Conservation (phyloP, 2,888 invertebrate species). For the Hyposoter dolosus region DNA sequence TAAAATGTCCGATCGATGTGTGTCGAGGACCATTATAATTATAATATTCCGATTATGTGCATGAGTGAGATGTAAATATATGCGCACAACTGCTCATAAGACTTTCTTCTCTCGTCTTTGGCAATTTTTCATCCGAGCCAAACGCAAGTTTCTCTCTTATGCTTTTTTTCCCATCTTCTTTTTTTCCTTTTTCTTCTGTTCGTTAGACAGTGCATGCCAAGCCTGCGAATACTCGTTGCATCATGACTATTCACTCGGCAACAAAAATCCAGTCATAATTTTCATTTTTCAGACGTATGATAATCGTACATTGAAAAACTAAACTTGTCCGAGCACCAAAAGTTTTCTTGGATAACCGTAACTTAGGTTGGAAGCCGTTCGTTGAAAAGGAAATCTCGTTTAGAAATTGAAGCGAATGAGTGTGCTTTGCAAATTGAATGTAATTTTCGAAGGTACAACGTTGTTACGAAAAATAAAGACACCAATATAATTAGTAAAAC, state of each 20-base stretch:
- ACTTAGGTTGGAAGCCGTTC: not conserved
- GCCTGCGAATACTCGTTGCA: slow-evolving; percentile 13
- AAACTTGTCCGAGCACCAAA: no score
- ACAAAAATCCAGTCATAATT: slow-evolving; percentile 36
- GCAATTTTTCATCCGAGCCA: not conserved
- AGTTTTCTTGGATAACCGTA: no score
- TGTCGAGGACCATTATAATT: slow-evolving; percentile 48
- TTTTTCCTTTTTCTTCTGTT: slow-evolving; percentile 25
- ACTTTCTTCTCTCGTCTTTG: slow-evolving; percentile 42
- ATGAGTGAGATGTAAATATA: not conserved
- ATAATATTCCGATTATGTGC: slow-evolving; percentile 7
- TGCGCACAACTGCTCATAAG: not conserved
- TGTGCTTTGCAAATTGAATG: not conserved
- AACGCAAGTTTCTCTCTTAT: not conserved
- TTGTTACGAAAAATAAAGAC: slow-evolving; percentile 33
- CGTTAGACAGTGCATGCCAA: slow-evolving; percentile 34
- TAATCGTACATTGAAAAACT: not conserved
- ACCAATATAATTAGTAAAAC: slow-evolving; percentile 40
- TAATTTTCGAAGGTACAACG: not conserved
- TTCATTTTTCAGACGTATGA: slow-evolving; percentile 9
- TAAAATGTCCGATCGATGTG: slow-evolving; percentile 48
- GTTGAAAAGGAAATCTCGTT: not conserved
- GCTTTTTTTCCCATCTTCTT: not conserved
- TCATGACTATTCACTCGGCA: slow-evolving; percentile 43
- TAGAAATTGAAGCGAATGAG: not conserved